phyloP scores from a whole-genome alignment of 2,113 vertebrate species.

The Scomber scombrus region DNA sequence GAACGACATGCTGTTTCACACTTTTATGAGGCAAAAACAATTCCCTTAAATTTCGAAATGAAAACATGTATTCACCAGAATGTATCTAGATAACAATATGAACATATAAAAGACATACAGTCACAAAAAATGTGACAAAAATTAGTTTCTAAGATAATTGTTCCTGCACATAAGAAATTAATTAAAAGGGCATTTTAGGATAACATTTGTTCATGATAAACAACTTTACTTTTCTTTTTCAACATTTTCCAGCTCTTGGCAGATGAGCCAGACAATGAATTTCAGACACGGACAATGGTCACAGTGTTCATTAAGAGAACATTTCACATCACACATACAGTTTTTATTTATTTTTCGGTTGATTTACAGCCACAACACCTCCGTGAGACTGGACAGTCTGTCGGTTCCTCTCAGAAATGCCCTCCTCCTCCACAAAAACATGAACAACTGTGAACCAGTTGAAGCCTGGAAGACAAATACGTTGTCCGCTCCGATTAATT shows the following conservation, averaged over 20 bases:
- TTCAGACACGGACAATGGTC: neutral
- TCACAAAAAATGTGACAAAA: no score
- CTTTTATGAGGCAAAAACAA: no score
- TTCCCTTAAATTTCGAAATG: no score
- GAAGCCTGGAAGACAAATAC: slow-evolving; percentile 68
- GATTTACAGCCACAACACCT: slow-evolving; percentile 25
- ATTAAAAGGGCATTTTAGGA: no score
- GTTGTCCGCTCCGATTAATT: slow-evolving; percentile 71
- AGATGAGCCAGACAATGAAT: neutral
- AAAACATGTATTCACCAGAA: no score
- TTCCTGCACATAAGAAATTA: no score
- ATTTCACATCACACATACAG: neutral
- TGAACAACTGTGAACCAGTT: slow-evolving; percentile 34
- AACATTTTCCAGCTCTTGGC: neutral
- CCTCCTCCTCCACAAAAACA: slow-evolving; percentile 47
- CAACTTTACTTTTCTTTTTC: no score
- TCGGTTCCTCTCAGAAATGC: slow-evolving; percentile 17
- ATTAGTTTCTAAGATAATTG: no score
- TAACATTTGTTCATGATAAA: no score
- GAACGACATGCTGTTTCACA: no score
- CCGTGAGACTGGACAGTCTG: neutral
- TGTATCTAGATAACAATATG: no score
- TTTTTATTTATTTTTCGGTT: slow-evolving; percentile 6
- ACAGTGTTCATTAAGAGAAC: neutral
- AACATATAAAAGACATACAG: no score